Percentiles rank a stretch among this genome's conserved stretches.
phyloP scores from a whole-genome alignment of 2,888 invertebrate species.

The Cylloceria caligata region DNA sequence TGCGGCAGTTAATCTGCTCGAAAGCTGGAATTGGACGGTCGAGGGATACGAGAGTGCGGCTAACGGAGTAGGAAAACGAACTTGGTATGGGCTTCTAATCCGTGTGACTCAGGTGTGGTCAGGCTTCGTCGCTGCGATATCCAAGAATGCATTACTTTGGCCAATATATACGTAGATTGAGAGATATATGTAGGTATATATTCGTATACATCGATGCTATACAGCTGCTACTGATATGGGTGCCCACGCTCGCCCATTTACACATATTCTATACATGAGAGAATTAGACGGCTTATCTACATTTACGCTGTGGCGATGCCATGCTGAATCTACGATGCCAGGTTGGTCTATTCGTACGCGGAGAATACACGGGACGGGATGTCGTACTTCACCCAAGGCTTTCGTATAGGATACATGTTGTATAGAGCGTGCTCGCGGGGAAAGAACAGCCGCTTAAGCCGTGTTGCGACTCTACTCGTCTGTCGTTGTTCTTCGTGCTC shows the following conservation, averaged over 20 bases:
- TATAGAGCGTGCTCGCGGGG: background rate
- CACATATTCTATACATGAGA: constrained; percentile 16
- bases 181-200: background rate
- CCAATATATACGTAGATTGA: background rate
- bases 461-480: constrained; percentile 4
- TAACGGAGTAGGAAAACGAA: constrained; percentile 26
- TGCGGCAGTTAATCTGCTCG: constrained; percentile 36
- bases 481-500: constrained; percentile 5
- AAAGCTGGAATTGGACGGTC: constrained; percentile 29
- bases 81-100: constrained; percentile 53
- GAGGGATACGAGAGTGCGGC: constrained; percentile 10
- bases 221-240: background rate
- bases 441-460: constrained; percentile 16
- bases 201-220: constrained; percentile 6
- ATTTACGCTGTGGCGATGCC: constrained; percentile 19
- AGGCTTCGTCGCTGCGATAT: constrained; percentile 21
- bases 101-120: constrained; percentile 25
- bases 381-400: background rate
- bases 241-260: background rate
- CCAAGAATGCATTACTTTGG: constrained; percentile 23
- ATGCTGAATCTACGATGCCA: background rate
- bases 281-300: constrained; percentile 33
- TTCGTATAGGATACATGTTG: constrained; percentile 12
- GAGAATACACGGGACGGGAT: constrained; percentile 14
- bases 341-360: constrained; percentile 19